A percentile compares a stretch with the other conserved stretches of the same genome.
phyloP scores from a whole-genome alignment of 2,113 vertebrate species.

The Forbesichthys papilliferus region DNA sequence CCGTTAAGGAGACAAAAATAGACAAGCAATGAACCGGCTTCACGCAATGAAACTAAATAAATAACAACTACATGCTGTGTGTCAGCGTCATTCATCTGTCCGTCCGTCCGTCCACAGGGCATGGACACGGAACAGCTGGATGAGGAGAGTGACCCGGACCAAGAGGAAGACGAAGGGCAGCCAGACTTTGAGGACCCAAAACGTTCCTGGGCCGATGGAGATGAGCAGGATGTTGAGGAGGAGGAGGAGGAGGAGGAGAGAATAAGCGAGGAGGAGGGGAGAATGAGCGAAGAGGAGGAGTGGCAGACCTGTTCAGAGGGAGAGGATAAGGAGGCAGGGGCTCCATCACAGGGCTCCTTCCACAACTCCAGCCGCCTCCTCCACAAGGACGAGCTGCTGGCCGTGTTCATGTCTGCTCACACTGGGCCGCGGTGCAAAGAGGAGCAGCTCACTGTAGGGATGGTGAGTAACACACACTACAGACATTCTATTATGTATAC shows the following conservation, averaged over 20 bases:
- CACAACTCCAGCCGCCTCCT: conserved; percentile 86
- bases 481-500: too few relatives aligned
- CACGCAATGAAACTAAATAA: too few relatives aligned
- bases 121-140: conserved; percentile 52
- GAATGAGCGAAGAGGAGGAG: conserved; percentile 73
- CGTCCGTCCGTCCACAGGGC: conserved; percentile 64
- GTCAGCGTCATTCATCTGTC: not conserved
- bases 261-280: conserved; percentile 21
- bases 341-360: conserved; percentile 43
- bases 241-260: too few relatives aligned
- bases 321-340: conserved; percentile 24
- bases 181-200: not conserved
- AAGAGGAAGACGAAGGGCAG: conserved; percentile 18
- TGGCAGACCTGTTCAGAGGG: conserved; percentile 93
- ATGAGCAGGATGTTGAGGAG: conserved; percentile 28
- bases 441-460: conserved; percentile 88
- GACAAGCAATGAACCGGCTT: too few relatives aligned
- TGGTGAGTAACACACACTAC: conserved; percentile 79
- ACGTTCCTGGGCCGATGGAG: too few relatives aligned
- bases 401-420: conserved; percentile 82
- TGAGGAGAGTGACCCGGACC: conserved; percentile 62
- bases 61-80: not conserved
- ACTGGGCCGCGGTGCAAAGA: conserved; percentile 78
- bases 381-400: conserved; percentile 84
- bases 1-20: too few relatives aligned